Percentiles rank a stretch among this genome's conserved stretches.
These are phyloP conservation scores for Chloebia gouldiae DNA, from an alignment of 2,113 vertebrate genomes.

Conservation along the genomic window DNA sequence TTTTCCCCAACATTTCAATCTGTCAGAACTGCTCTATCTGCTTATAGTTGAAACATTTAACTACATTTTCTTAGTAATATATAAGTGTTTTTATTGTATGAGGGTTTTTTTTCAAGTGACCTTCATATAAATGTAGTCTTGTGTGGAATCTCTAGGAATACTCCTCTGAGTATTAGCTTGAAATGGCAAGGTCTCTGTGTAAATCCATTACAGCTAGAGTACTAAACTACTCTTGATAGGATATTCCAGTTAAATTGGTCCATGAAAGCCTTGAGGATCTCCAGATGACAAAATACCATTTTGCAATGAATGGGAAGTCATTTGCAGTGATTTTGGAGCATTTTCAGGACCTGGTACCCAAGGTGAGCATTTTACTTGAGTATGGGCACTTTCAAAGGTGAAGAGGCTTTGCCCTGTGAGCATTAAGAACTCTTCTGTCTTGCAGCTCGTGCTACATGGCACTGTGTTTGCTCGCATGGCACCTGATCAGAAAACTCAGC, in stretches of 20 bases:
- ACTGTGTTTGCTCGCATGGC: conserved; percentile 98
- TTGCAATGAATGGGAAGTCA: conserved; percentile 97
- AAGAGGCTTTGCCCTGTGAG: neutral
- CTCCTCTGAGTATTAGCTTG: neutral
- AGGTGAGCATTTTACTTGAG: conserved; percentile 73
- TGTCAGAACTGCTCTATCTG: neutral
- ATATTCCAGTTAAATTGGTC: conserved; percentile 84
- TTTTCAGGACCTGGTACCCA: conserved; percentile 94
- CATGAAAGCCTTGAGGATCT: conserved; percentile 79
- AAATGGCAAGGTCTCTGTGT: neutral
- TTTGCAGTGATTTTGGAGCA: conserved; percentile 92
- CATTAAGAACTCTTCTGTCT: conserved; percentile 9
- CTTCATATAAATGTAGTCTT: neutral
- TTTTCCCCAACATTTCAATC: neutral
- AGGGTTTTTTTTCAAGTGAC: neutral
- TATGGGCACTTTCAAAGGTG: neutral
- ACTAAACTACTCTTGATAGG: conserved; percentile 68
- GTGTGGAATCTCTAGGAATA: neutral
- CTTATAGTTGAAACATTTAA: neutral
- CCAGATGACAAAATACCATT: conserved; percentile 84
- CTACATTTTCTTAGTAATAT: neutral
- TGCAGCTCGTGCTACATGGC: conserved; percentile 90
- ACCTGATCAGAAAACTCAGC: conserved; percentile 95
- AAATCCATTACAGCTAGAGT: neutral
- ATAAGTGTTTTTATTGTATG: neutral